Conservation (phyloP, 2,113 vertebrate genomes). For the Peromyscus maniculatus region DNA sequence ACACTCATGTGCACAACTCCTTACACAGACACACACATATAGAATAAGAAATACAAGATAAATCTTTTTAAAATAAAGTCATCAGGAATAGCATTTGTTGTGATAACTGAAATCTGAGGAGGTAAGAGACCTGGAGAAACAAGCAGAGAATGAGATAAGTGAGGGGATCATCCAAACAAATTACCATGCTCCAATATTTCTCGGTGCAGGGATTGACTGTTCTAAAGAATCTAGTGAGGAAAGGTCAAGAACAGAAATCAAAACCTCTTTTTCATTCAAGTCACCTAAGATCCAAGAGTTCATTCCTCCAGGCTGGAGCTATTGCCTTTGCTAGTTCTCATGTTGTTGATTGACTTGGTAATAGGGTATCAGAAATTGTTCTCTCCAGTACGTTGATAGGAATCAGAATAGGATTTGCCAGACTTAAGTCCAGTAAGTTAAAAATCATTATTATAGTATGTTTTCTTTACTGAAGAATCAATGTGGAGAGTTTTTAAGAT, state of each 20-base stretch:
- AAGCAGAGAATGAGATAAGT: not conserved
- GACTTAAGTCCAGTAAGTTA: too few species aligned
- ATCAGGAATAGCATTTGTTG: too few species aligned
- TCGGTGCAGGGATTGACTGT: fast-evolving
- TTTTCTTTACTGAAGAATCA: not conserved
- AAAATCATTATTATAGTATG: not conserved
- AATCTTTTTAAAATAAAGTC: too few species aligned
- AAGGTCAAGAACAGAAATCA: not conserved
- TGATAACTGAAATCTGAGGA: not conserved
- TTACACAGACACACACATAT: not conserved
- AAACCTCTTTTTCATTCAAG: not conserved
- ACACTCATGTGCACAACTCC: not conserved
- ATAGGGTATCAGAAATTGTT: not conserved
- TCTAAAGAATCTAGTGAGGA: fast-evolving
- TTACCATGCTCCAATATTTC: not conserved
- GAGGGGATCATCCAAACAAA: fast-evolving
- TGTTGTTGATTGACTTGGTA: not conserved
- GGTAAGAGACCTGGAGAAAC: not conserved
- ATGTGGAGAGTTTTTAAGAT: not conserved
- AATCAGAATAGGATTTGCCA: not conserved
- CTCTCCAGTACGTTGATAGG: too few species aligned
- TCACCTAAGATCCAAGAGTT: not conserved
- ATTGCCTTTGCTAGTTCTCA: too few species aligned
- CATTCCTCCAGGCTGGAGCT: too few species aligned
- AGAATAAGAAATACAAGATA: not conserved